phyloP scores from a whole-genome alignment of 2,113 vertebrate species.

The Platycercus adscitus region DNA sequence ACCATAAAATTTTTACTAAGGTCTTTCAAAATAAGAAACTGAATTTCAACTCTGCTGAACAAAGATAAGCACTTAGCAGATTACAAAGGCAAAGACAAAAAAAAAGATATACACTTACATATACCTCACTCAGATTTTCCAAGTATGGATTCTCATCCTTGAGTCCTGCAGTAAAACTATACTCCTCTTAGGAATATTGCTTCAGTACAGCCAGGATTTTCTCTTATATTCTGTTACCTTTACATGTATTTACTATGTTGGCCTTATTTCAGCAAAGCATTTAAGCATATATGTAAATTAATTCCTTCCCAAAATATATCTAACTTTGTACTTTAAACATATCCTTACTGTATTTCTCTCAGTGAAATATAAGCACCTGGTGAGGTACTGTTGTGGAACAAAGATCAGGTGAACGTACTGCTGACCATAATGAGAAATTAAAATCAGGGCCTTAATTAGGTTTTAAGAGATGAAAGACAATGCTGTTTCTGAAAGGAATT shows the following conservation, averaged over 20 bases:
- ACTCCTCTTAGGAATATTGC: not conserved
- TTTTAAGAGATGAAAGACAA: not conserved
- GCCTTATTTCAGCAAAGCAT: not conserved
- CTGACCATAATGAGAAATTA: not conserved
- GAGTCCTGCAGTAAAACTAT: not conserved
- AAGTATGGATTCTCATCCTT: not conserved
- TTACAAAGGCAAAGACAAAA: not conserved
- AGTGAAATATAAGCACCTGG: not conserved
- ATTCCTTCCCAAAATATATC: not conserved
- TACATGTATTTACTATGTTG: not conserved
- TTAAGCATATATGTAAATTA: not conserved
- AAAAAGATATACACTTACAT: not conserved
- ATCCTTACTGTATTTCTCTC: not conserved
- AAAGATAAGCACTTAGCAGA: rapidly evolving
- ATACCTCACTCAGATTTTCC: not conserved
- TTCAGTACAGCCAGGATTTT: not conserved
- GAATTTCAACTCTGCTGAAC: not conserved
- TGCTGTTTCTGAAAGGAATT: not conserved
- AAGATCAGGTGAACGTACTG: not conserved
- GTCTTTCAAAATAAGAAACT: not conserved
- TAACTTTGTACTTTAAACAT: not conserved
- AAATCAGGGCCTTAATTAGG: not conserved
- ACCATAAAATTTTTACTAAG: not conserved
- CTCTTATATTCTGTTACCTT: not conserved
- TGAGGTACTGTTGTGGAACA: not conserved